Evolutionary conservation across 2,797 vertebrate species (phyloP), one percentile per base, ranked within the genome.

Genomic region (Periparus ater): DNA sequence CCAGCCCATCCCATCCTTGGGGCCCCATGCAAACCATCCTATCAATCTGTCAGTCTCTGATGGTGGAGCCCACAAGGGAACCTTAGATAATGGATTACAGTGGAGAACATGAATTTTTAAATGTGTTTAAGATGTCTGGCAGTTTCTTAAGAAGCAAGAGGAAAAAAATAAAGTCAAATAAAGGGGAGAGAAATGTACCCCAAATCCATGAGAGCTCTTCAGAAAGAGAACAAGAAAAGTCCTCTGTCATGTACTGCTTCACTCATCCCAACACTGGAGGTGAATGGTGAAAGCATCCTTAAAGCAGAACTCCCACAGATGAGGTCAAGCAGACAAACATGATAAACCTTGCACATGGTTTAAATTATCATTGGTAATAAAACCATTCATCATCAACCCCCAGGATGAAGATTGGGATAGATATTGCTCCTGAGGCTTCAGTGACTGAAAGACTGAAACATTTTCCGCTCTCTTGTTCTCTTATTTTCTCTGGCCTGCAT

Each of bases 61-160:
- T 87, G 72, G 86, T 67, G 83, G 55, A 90, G 53, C 74, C 85
- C 94, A 88, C 66, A 65, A 65, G 89, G 91, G 80, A 95, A 66
- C 55, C 12, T 85, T n/a, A 83, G 53, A 89, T 92, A 95, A 96
- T 82, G 63, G 90, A 81, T 96, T 96, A 73, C 93, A 76, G 85
- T 51, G 38, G 58, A 92, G 83, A 88, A 87, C 44, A 74, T 55
- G 36, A 26, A 68, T 55, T 95, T 92, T 75, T 50, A 93, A 96
- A 96, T 86, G 77, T 50, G 55, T 95, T 97, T 91, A 96, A 96
- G 91, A 95, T 94, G 75, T 91, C 80, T 94, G 80, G 47, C 85
- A 85, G 42, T 26, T 87, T 65, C 54, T 74, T 78, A 72, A 66
- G 82, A 87, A 68, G 25, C 11, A 71, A 42, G 38, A 81, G 48